These are phyloP conservation scores for Mythimna ferrago DNA, from an alignment of 2,888 invertebrate genomes.

Conservation along the genomic window DNA sequence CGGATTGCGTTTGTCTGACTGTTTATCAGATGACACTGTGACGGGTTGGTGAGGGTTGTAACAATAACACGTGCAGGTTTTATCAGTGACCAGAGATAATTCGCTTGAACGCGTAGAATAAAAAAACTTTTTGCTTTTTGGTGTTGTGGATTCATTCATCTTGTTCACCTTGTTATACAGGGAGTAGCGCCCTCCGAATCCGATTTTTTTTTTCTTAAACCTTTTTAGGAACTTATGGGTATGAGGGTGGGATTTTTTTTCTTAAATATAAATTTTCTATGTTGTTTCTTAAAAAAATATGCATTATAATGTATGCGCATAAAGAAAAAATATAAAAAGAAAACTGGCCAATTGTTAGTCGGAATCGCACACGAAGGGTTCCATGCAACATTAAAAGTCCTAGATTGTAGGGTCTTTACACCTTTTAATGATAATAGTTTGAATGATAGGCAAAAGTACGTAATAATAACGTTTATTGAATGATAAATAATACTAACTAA, in stretches of 20 bases:
- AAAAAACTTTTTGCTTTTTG: conserved; percentile 42
- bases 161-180: conserved; percentile 14
- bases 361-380: too few species aligned
- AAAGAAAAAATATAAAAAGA: too few species aligned
- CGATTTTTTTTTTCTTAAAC: not conserved
- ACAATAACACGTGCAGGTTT: conserved; percentile 75
- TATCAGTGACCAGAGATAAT: conserved; percentile 71
- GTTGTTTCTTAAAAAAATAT: too few species aligned
- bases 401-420: too few species aligned
- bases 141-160: conserved; percentile 40
- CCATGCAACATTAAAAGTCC: too few species aligned
- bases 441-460: too few species aligned
- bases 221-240: not conserved
- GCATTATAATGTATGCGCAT: too few species aligned
- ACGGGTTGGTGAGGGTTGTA: conserved; percentile 69
- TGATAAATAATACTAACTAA: too few species aligned
- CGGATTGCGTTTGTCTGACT: conserved; percentile 70
- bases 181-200: not conserved
- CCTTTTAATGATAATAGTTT: too few species aligned
- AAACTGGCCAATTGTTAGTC: too few species aligned
- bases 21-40: conserved; percentile 75
- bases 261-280: too few species aligned
- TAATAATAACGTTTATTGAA: too few species aligned
- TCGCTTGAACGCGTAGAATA: conserved; percentile 60
- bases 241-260: not conserved